Base-by-base conservation (phyloP, 2,888 invertebrate genomes). In the Chaetogeoica ovagalla region DNA sequence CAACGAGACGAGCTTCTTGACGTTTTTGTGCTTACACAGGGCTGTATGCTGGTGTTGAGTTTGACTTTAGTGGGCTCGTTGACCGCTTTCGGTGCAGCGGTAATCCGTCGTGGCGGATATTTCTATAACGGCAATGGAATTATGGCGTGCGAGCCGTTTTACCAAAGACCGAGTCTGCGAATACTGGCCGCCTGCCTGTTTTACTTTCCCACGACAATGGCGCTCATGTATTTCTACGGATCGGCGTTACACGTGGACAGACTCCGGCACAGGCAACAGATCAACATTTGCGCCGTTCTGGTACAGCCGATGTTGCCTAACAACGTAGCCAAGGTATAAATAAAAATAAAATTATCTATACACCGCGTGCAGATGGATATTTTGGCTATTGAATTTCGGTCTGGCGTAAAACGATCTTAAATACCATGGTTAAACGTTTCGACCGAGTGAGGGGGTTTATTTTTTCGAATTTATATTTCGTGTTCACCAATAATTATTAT, bases 181-280 rank as follows among this genome's bases (percentile, higher is more conserved):
- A 94, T 94, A 84, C 88, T 95, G 83, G 91, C 94, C 82, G 94
- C 94, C 84, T 95, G 94, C 87, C 92, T 93, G 82, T 93, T 95
- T 87, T 95, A 95, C 87, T 95, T 95, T 85, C 94, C 95, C 37
- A 94, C 95, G 43, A 94, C 94, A 52, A 94, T 95, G 94, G 93
- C 94, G 82, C 88, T 95, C 84, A 94, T 94, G 94, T 95, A 95
- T 86, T 94, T 94, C 87, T 95, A 95, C 85, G 94, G 94, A 55
- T 94, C 94, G 37, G 94, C 94, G 71, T 94, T 94, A 86, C 94
- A 94, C 87, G 93, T 94, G 85, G 94, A 94, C 87, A 93, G 94
- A 87, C 90, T 92, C 83, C 90, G 93, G 82, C 89, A 90, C 83
- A 91, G 91, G 86, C 79, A 79, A 37, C 79, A 71, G 57, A 71